These are phyloP conservation scores for Alectura lathami DNA, from an alignment of 2,113 vertebrate genomes.

Conservation along the genomic window DNA sequence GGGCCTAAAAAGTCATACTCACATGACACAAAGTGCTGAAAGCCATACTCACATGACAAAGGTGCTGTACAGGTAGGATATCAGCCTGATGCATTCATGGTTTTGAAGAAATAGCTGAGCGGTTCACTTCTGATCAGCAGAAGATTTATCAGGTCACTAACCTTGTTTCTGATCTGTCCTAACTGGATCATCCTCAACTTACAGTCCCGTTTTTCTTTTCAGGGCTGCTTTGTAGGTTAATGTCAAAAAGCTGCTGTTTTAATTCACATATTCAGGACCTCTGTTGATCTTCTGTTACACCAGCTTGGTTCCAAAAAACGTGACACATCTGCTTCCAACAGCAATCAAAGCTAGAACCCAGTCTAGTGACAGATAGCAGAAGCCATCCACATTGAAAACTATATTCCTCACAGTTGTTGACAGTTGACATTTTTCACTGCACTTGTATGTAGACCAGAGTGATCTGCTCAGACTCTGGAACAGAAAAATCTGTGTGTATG, in stretches of 20 bases:
- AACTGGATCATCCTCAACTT: not conserved
- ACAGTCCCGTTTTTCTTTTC: not conserved
- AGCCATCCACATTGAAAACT: not conserved
- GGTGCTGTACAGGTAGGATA: not conserved
- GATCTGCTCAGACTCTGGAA: not conserved
- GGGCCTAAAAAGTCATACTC: not conserved
- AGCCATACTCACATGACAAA: not conserved
- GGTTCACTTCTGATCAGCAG: not conserved
- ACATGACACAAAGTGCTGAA: not conserved
- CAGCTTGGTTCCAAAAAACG: not conserved
- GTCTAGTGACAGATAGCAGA: not conserved
- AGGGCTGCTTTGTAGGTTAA: not conserved
- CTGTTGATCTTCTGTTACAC: not conserved
- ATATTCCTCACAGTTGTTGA: accelerated
- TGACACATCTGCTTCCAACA: not conserved
- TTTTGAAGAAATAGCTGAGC: not conserved
- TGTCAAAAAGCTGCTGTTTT: not conserved
- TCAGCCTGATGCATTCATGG: not conserved
- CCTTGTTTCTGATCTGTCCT: not conserved
- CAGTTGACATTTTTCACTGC: not conserved
- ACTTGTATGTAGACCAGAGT: not conserved
- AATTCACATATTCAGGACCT: not conserved
- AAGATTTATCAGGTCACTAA: not conserved
- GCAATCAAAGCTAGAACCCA: not conserved
- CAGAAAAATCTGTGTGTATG: not conserved